Evolutionary conservation across 1,140 invertebrate genomes (phyloP).

Genomic region (Chymomyza costata): DNA sequence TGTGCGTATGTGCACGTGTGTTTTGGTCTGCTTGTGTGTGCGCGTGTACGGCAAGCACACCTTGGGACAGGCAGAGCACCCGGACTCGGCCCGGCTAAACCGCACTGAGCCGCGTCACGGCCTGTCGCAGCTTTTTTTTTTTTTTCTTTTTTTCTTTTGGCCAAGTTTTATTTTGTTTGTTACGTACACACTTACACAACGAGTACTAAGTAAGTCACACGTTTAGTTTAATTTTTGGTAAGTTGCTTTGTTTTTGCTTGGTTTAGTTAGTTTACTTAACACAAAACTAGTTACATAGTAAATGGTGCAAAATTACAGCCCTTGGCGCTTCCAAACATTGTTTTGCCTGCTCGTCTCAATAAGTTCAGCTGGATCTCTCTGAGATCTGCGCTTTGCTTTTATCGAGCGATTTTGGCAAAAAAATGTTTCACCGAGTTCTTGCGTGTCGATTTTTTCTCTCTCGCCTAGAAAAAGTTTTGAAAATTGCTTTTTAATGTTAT

Average conservation of each 20-base stretch:
- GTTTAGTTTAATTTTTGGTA: constrained; percentile 45
- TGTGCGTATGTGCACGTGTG: constrained; percentile 17
- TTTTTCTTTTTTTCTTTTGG: too few species aligned
- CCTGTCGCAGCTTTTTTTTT: too few species aligned
- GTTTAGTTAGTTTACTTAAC: constrained; percentile 67
- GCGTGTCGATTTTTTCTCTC: constrained; percentile 75
- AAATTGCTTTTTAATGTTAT: constrained; percentile 20
- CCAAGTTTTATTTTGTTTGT: constrained; percentile 5
- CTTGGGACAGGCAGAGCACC: constrained; percentile 2
- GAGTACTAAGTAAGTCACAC: constrained; percentile 41
- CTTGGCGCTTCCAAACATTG: constrained; percentile 73
- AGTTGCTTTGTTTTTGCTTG: constrained; percentile 47
- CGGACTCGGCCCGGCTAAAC: not conserved
- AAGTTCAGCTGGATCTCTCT: constrained; percentile 22
- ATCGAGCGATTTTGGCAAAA: constrained; percentile 70
- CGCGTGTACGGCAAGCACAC: constrained; percentile 25
- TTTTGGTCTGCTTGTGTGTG: constrained; percentile 19
- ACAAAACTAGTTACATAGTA: constrained; percentile 74
- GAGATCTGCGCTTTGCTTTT: constrained; percentile 36
- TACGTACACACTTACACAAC: constrained; percentile 45
- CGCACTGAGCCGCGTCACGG: not conserved
- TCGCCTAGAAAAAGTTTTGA: constrained; percentile 49
- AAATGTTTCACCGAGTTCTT: constrained; percentile 74
- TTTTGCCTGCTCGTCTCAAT: constrained; percentile 68
- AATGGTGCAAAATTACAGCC: constrained; percentile 75